These are phyloP conservation scores for Notoglanidium macrostoma DNA, from an alignment of 2,797 vertebrate species.

Conservation along the genomic window DNA sequence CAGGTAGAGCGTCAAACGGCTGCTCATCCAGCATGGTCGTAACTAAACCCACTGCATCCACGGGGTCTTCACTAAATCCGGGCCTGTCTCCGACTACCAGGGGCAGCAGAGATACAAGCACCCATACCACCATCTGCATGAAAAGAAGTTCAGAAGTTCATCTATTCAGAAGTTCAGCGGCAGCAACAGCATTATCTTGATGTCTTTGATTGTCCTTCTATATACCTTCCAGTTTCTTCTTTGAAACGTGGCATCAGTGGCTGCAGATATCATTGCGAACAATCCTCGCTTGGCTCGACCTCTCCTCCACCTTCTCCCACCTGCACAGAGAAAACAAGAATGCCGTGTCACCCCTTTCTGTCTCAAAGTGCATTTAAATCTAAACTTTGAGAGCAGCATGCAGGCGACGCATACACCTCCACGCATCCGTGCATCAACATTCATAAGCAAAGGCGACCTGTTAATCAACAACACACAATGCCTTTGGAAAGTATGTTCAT, in stretches of 20 bases:
- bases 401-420: slow-evolving; percentile 61
- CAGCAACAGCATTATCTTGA: neutral
- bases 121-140: slow-evolving; percentile 73
- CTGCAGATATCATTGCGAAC: slow-evolving; percentile 44
- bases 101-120: slow-evolving; percentile 74
- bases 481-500: slow-evolving; percentile 64
- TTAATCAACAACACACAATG: slow-evolving; percentile 71
- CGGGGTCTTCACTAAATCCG: slow-evolving; percentile 56
- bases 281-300: slow-evolving; percentile 21
- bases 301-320: slow-evolving; percentile 46
- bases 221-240: slow-evolving; percentile 56
- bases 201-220: neutral
- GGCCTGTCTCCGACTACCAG: slow-evolving; percentile 69
- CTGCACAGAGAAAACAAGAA: slow-evolving; percentile 48
- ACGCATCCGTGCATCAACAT: slow-evolving; percentile 48
- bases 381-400: slow-evolving; percentile 71
- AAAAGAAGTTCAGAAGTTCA: slow-evolving; percentile 25
- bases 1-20: slow-evolving; percentile 70
- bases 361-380: slow-evolving; percentile 26
- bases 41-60: slow-evolving; percentile 59
- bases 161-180: slow-evolving; percentile 17
- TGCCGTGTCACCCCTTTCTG: slow-evolving; percentile 8
- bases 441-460: slow-evolving; percentile 65
- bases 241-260: slow-evolving; percentile 47
- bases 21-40: slow-evolving; percentile 66